Conservation (phyloP, 1,140 invertebrate genomes). For the Monomorium pharaonis region DNA sequence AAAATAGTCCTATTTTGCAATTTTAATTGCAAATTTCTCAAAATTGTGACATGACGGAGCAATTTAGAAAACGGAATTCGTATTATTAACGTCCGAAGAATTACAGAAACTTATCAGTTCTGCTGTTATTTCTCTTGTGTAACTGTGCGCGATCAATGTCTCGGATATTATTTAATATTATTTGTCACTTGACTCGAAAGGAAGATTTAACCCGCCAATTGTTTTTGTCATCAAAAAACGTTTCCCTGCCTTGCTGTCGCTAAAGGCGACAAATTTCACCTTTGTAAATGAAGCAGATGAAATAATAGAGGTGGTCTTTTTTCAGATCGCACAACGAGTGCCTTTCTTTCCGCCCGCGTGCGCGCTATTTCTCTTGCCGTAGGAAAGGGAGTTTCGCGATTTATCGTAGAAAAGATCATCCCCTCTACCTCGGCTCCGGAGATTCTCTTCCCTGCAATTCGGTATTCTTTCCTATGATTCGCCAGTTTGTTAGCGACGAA, state of each 20-base stretch:
- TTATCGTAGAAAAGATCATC: constrained; percentile 5
- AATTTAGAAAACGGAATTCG: too few relatives aligned
- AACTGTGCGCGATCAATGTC: neutral
- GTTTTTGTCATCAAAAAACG: neutral
- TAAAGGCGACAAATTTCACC: neutral
- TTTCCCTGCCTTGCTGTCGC: constrained; percentile 7
- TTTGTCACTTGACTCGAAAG: constrained; percentile 2
- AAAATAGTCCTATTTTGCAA: too few relatives aligned
- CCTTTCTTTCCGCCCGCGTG: neutral
- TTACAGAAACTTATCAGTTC: too few relatives aligned
- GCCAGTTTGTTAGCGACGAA: constrained; percentile 2
- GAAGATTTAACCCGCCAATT: constrained; percentile 3
- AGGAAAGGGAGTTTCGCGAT: constrained; percentile 1
- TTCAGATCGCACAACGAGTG: neutral
- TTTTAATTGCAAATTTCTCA: too few relatives aligned
- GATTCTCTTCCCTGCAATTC: neutral
- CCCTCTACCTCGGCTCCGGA: too few relatives aligned
- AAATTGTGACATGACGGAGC: too few relatives aligned
- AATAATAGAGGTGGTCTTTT: neutral
- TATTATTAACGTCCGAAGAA: too few relatives aligned
- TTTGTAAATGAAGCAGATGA: constrained; percentile 6
- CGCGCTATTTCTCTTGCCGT: neutral
- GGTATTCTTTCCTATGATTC: neutral
- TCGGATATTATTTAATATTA: constrained; percentile 1
- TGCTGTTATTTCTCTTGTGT: too few relatives aligned